phyloP scores from a whole-genome alignment of 2,113 vertebrate species.

The Ellobius talpinus region DNA sequence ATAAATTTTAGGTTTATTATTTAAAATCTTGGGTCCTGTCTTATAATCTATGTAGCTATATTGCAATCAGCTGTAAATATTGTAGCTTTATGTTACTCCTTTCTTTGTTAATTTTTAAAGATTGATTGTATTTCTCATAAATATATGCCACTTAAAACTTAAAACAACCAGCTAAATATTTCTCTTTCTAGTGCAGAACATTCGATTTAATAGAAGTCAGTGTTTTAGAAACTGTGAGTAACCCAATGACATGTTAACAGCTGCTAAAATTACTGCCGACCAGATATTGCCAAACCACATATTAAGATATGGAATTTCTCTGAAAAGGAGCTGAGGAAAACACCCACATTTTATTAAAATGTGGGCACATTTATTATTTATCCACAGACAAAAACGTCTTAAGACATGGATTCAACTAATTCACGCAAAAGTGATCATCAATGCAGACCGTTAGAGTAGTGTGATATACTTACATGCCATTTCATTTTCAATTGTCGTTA shows the following conservation, averaged over 20 bases:
- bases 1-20: neutral
- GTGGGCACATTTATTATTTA: accelerated
- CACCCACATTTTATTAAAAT: accelerated
- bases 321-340: neutral
- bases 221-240: neutral
- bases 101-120: slow-evolving; percentile 36
- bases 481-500: neutral
- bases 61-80: neutral
- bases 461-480: neutral
- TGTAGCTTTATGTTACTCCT: neutral
- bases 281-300: accelerated
- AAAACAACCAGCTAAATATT: neutral
- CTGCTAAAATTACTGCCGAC: neutral
- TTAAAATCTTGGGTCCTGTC: neutral
- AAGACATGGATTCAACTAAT: neutral
- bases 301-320: neutral
- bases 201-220: neutral
- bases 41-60: too few species aligned
- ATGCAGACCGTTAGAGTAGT: neutral
- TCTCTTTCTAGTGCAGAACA: neutral
- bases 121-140: neutral
- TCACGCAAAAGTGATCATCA: neutral
- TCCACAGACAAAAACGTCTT: neutral
- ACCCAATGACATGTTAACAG: neutral
- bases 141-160: neutral